Evolutionary conservation across 2,113 vertebrate species (phyloP).

Genomic region (Propithecus coquereli): DNA sequence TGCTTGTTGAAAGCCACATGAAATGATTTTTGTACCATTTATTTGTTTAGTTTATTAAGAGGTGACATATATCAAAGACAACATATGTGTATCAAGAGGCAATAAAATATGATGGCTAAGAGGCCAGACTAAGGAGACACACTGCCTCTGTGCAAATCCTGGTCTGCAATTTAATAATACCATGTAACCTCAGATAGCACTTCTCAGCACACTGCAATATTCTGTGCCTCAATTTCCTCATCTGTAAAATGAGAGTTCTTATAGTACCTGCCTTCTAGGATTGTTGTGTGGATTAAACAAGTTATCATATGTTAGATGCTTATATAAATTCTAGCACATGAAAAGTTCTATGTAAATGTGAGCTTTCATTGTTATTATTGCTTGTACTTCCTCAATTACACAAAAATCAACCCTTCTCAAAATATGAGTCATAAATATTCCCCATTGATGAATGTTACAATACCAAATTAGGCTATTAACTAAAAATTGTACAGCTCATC

Average conservation of each 20-base stretch:
- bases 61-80: background rate
- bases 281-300: background rate
- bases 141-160: background rate
- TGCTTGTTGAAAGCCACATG: constrained; percentile 23
- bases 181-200: background rate
- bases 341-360: background rate
- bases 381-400: background rate
- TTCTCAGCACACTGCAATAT: background rate
- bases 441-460: background rate
- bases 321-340: background rate
- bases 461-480: background rate
- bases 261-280: background rate
- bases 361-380: background rate
- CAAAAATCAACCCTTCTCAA: background rate
- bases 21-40: background rate
- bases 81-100: background rate
- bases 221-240: background rate
- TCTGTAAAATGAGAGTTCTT: background rate
- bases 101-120: background rate
- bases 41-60: constrained; percentile 26
- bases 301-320: background rate
- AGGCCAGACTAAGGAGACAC: background rate
- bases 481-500: background rate
- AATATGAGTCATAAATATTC: background rate
- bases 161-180: background rate